Base-by-base conservation (phyloP, 1,140 invertebrate species). In the Pseudomyrmex flavicornis region DNA sequence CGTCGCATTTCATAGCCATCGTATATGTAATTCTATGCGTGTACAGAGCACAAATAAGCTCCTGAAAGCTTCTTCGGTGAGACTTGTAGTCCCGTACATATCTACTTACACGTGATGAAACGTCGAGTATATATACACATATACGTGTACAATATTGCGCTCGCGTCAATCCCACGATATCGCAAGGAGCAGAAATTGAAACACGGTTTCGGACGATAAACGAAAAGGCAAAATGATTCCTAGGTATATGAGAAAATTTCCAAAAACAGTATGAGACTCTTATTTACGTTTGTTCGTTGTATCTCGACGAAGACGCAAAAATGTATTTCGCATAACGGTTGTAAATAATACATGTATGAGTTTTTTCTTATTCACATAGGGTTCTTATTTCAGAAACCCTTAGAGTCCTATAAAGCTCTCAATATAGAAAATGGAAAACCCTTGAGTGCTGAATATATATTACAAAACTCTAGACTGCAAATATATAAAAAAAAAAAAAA, bases 21-120 rank as follows among this genome's bases (percentile, higher is more conserved):
- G 62, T 52, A 66, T 77, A 68, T n/a, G 48, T 77, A 77, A 77
- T 56, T 77, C 74, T 66, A 77, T 77, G 74, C 74, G n/a, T 48
- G 48, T 63, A 46, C 44, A 75, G n/a, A 7, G 22, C 52, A 52
- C 48, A 44, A 17, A 48, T 77, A 77, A 77, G 26, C 62, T 9
- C 7, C 17, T 68, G 62, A 68, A 66, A 77, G 48, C 74, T 77
- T 77, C 74, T 77, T 77, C 44, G 48, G 26, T 62, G 46, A 66
- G 74, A 76, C 74, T 76, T 76, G 61, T 76, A 61, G 66, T 76
- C 48, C 26, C 52, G 48, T 44, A 77, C 62, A 66, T 77, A 77
- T 54, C 62, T 68, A 50, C 26, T 77, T 77, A 73, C 54, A 26
- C 74, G 68, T 62, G 35, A 35, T 35, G 52, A 70, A 73, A 72